Conservation (phyloP, 1,140 invertebrate genomes). For the Trigoniulus corallinus region DNA sequence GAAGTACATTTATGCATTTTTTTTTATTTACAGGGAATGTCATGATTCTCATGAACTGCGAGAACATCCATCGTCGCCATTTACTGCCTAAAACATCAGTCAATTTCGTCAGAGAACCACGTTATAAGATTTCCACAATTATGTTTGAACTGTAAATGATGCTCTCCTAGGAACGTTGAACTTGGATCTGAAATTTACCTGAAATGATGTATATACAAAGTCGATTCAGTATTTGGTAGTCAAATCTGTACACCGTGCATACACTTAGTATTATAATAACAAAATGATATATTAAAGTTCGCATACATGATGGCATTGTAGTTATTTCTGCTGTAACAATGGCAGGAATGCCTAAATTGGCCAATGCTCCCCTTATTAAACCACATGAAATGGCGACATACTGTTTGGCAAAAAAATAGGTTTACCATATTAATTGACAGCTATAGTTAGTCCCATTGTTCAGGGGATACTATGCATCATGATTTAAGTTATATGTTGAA, state of each 20-base stretch:
- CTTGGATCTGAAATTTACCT: slow-evolving; percentile 47
- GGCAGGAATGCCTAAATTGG: slow-evolving; percentile 83
- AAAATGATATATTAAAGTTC: slow-evolving; percentile 27
- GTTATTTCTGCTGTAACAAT: slow-evolving; percentile 88
- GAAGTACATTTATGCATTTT: too few species aligned
- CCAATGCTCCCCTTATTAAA: slow-evolving; percentile 78
- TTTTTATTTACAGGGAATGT: slow-evolving; percentile 1
- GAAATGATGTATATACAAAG: slow-evolving; percentile 11
- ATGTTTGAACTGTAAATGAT: slow-evolving; percentile 8
- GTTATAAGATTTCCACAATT: slow-evolving; percentile 2
- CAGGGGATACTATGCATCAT: too few species aligned
- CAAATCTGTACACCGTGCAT: too few species aligned
- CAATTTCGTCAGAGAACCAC: slow-evolving; percentile 4
- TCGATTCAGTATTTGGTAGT: not conserved
- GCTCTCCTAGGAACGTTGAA: slow-evolving; percentile 23
- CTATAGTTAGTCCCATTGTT: too few species aligned
- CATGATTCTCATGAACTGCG: not conserved
- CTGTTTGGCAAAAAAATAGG: slow-evolving; percentile 34
- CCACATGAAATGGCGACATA: slow-evolving; percentile 94
- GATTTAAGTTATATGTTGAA: too few species aligned
- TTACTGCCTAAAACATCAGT: slow-evolving; percentile 7
- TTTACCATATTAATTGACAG: too few species aligned
- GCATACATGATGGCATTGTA: slow-evolving; percentile 84
- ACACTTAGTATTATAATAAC: too few species aligned
- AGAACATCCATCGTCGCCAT: not conserved